Conservation (phyloP, 2,888 invertebrate genomes). For the Xestobium rufovillosum region DNA sequence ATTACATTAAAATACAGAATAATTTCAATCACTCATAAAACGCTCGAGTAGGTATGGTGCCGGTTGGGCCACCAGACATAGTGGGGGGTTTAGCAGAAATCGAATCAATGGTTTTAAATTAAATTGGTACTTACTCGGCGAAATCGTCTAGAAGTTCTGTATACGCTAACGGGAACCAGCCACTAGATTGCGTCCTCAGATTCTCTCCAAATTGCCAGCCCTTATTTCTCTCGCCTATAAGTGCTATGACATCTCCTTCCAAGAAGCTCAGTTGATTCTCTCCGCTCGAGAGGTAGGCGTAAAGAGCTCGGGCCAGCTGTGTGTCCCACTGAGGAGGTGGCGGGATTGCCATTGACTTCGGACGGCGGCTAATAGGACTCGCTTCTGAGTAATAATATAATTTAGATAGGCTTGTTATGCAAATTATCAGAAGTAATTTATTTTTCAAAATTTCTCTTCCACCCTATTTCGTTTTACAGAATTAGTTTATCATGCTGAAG, state of each 20-base stretch:
- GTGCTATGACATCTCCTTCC: constrained; percentile 80
- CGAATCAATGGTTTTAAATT: too few species aligned
- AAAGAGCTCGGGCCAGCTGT: constrained; percentile 75
- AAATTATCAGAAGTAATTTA: too few species aligned
- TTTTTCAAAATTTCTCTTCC: too few species aligned
- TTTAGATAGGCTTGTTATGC: too few species aligned
- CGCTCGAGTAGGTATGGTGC: too few species aligned
- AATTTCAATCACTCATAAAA: too few species aligned
- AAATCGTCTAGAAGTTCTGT: constrained; percentile 72
- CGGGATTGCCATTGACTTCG: constrained; percentile 57
- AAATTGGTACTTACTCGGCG: constrained; percentile 53
- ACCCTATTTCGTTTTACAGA: too few species aligned
- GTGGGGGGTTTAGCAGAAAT: too few species aligned
- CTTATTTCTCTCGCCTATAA: constrained; percentile 85
- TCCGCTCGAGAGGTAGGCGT: constrained; percentile 81
- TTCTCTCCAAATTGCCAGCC: constrained; percentile 99
- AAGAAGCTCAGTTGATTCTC: constrained; percentile 90
- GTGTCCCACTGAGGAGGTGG: constrained; percentile 58
- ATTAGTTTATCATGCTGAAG: too few species aligned
- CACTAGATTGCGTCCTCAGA: constrained; percentile 79
- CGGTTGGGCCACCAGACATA: too few species aligned
- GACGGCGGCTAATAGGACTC: constrained; percentile 54
- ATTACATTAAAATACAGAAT: too few species aligned
- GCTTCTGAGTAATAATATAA: constrained; percentile 18
- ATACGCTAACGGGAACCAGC: constrained; percentile 95